Percentiles rank a stretch among this genome's conserved stretches.
Conservation (phyloP, 1,140 invertebrate genomes). For the Phymorhynchus buccinoides region DNA sequence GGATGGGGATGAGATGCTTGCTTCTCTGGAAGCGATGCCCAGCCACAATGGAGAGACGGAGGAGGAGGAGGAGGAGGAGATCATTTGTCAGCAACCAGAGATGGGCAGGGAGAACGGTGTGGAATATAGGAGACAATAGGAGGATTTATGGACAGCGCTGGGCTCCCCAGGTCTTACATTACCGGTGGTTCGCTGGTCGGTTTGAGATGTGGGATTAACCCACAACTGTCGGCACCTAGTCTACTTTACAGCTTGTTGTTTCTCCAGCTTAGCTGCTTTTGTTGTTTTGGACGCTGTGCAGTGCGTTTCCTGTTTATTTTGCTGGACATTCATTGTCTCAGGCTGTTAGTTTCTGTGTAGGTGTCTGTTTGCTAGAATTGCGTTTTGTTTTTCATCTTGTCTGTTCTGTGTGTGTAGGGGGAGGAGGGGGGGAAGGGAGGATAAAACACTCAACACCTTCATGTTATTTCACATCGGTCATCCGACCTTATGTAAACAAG, state of each 20-base stretch:
- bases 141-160: neutral
- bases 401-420: too few relatives aligned
- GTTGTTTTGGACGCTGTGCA: neutral
- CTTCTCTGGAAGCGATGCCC: neutral
- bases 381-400: too few relatives aligned
- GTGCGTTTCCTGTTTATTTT: too few relatives aligned
- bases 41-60: too few relatives aligned
- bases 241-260: neutral
- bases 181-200: neutral
- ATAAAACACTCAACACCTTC: too few relatives aligned
- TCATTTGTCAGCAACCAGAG: neutral
- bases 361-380: too few relatives aligned
- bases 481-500: too few relatives aligned
- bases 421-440: too few relatives aligned
- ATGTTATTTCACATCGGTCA: too few relatives aligned
- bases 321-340: too few relatives aligned
- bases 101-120: neutral
- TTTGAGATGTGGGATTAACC: neutral
- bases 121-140: neutral
- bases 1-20: neutral
- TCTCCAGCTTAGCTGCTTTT: neutral
- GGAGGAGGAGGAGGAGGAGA: neutral
- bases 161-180: neutral
- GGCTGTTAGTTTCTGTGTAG: too few relatives aligned
- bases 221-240: neutral